These are phyloP conservation scores for Aethes cnicana DNA, from an alignment of 2,888 invertebrate species.

Conservation along the genomic window DNA sequence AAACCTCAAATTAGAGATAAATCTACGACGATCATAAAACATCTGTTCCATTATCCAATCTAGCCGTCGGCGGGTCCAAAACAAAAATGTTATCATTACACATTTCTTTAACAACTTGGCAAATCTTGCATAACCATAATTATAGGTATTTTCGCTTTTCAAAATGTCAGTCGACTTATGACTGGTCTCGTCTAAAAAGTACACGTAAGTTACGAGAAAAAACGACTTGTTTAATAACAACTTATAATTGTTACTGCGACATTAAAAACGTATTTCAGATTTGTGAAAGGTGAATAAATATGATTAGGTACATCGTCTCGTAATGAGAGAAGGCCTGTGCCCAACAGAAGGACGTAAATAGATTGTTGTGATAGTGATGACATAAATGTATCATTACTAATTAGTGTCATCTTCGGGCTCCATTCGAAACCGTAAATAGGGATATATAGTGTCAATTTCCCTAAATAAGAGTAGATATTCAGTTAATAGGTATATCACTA, in stretches of 20 bases:
- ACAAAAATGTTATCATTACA: slow-evolving; percentile 1
- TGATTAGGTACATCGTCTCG: no score
- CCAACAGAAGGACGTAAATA: no score
- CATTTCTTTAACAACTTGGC: background rate
- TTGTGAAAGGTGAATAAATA: slow-evolving; percentile 5
- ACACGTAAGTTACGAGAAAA: slow-evolving; percentile 10
- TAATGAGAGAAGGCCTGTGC: no score
- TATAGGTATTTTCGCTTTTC: slow-evolving; percentile 8
- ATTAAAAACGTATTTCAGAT: slow-evolving; percentile 10
- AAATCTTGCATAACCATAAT: slow-evolving; percentile 20
- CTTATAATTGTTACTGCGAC: slow-evolving; percentile 5
- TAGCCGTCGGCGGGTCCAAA: slow-evolving; percentile 1
- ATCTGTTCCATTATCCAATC: slow-evolving; percentile 6
- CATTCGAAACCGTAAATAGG: no score
- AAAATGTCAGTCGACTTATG: slow-evolving; percentile 16
- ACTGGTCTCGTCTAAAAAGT: slow-evolving; percentile 4
- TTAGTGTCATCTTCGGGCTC: no score
- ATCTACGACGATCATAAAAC: no score
- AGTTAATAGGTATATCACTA: no score
- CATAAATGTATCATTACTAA: no score
- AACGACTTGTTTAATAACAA: slow-evolving; percentile 7
- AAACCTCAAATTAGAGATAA: no score
- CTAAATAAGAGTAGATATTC: no score
- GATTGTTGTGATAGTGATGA: no score
- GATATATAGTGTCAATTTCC: no score